Evolutionary conservation across 1,140 invertebrate species (phyloP).

Genomic region (Adelges cooleyi): DNA sequence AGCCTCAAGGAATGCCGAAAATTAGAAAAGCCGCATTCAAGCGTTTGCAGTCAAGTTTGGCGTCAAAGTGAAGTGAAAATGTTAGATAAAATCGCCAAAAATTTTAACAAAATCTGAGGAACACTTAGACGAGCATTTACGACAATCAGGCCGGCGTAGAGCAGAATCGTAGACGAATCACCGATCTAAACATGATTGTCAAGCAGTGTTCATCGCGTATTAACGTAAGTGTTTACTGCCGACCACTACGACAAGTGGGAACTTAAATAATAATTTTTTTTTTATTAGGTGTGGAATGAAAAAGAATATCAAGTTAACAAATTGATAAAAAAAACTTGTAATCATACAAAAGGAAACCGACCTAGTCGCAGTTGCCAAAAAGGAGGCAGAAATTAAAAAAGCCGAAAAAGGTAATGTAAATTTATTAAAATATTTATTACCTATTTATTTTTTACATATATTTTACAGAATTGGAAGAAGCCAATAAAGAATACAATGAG

Average conservation of each 20-base stretch:
- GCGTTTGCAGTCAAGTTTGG: neutral
- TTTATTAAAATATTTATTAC: too few relatives aligned
- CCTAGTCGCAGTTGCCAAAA: conserved; percentile 5
- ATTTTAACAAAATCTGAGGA: conserved; percentile 40
- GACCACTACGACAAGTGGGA: too few relatives aligned
- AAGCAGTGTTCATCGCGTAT: conserved; percentile 32
- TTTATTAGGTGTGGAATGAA: neutral
- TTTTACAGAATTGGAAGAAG: conserved; percentile 46
- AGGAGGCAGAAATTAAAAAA: conserved; percentile 12
- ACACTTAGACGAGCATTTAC: neutral
- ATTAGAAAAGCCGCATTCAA: conserved; percentile 1
- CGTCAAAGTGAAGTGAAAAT: conserved; percentile 40
- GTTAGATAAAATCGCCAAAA: conserved; percentile 42
- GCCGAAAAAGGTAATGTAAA: conserved; percentile 17
- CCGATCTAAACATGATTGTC: conserved; percentile 7
- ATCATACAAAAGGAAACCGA: neutral
- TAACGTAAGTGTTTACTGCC: conserved; percentile 37
- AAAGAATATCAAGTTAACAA: neutral
- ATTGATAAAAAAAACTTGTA: neutral
- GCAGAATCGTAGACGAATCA: neutral
- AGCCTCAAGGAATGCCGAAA: neutral
- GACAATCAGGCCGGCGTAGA: neutral
- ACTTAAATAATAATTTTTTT: too few relatives aligned
- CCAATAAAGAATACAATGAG: conserved; percentile 44
- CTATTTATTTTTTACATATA: neutral